A percentile compares a stretch with the other conserved stretches of the same genome.
Evolutionary conservation across 2,888 invertebrate genomes (phyloP).

Genomic region (Zygogramma bicolorata): DNA sequence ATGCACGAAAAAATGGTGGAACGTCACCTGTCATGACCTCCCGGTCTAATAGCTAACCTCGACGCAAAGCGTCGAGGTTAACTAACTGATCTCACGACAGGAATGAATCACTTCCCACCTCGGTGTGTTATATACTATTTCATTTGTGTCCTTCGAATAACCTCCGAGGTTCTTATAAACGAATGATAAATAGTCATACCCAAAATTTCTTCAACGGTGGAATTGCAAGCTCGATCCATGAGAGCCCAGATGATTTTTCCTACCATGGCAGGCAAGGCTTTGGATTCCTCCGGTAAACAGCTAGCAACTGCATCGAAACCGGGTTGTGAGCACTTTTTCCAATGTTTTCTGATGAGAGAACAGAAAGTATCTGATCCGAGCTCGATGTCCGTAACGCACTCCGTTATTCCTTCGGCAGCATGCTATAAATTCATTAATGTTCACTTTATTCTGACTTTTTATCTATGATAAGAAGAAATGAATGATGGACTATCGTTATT

Average conservation of each 20-base stretch:
- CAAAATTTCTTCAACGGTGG: conserved; percentile 42
- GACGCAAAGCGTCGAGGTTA: too few relatives aligned
- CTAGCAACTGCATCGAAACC: conserved; percentile 24
- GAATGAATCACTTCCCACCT: too few relatives aligned
- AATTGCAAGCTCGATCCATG: conserved; percentile 39
- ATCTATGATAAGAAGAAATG: background rate
- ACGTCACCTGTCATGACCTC: too few relatives aligned
- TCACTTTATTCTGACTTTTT: background rate
- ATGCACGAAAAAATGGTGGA: too few relatives aligned
- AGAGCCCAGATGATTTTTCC: conserved; percentile 31
- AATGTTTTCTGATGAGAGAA: conserved; percentile 35
- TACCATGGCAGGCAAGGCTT: conserved; percentile 28
- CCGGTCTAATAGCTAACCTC: too few relatives aligned
- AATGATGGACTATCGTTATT: too few relatives aligned
- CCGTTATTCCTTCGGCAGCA: background rate
- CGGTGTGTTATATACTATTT: too few relatives aligned
- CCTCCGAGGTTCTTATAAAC: too few relatives aligned
- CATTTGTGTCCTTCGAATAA: too few relatives aligned
- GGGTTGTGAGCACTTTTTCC: conserved; percentile 37
- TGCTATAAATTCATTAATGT: background rate
- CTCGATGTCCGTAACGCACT: conserved; percentile 28
- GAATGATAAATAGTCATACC: too few relatives aligned
- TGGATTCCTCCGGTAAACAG: conserved; percentile 41
- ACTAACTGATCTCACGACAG: too few relatives aligned
- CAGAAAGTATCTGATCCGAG: conserved; percentile 41